These are phyloP conservation scores for Ostrea edulis DNA, from an alignment of 1,140 invertebrate genomes.

Conservation along the genomic window DNA sequence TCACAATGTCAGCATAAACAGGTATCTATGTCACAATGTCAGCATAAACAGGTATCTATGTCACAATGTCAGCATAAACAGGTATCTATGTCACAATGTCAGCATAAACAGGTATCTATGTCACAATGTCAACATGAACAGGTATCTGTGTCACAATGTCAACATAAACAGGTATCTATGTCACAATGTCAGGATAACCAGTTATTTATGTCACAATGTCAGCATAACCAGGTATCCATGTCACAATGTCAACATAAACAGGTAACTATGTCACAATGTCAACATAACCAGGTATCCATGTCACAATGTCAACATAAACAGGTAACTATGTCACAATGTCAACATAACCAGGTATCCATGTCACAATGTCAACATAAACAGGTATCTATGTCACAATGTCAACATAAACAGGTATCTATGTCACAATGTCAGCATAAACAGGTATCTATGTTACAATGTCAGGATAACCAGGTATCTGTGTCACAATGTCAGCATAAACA, in stretches of 20 bases:
- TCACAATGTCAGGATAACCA: too few species aligned
- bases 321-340: neutral
- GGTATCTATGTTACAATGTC: neutral
- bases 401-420: too few species aligned
- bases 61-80: neutral
- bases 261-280: neutral
- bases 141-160: neutral
- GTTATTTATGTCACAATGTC: too few species aligned
- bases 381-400: too few species aligned
- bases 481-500: neutral
- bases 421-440: neutral
- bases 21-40: too few species aligned
- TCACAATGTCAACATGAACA: neutral
- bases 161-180: neutral
- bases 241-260: neutral
- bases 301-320: neutral
- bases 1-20: too few species aligned
- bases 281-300: neutral
- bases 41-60: too few species aligned
- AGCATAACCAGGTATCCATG: too few species aligned
- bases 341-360: neutral
- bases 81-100: neutral
- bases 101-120: too few species aligned
- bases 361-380: too few species aligned
- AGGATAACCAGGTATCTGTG: too few species aligned